Conservation (phyloP, 2,113 vertebrate species). For the Riparia riparia region DNA sequence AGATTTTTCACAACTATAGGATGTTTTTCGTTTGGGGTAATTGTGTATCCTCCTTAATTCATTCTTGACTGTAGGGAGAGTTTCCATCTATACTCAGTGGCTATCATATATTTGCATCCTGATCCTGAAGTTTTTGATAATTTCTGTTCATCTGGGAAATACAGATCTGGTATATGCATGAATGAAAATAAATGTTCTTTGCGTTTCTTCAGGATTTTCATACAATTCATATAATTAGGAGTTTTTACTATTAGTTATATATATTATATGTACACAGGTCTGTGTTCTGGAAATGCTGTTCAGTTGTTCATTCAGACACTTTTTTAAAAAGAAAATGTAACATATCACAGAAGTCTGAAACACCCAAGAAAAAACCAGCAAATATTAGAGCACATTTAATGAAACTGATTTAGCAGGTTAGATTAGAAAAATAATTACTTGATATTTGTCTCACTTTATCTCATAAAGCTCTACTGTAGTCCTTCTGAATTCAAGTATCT, state of each 20-base stretch:
- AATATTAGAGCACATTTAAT: neutral
- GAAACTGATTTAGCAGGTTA: neutral
- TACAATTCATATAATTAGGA: neutral
- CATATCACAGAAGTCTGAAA: neutral
- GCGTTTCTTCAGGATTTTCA: neutral
- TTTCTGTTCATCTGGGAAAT: constrained; percentile 6
- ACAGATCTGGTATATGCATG: neutral
- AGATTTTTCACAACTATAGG: neutral
- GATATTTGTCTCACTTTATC: neutral
- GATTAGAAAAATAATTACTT: neutral
- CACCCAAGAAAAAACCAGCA: neutral
- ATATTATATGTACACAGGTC: neutral
- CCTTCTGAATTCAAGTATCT: neutral
- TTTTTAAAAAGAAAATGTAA: neutral
- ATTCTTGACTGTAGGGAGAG: neutral
- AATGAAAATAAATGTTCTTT: neutral
- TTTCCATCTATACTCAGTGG: neutral
- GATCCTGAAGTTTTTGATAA: neutral
- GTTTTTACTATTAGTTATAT: neutral
- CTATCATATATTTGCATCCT: neutral
- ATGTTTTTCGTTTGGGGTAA: neutral
- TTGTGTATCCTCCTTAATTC: neutral
- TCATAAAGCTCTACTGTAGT: neutral
- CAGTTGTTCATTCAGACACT: neutral
- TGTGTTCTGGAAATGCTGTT: neutral